These are phyloP conservation scores for Cotesia vestalis DNA, from an alignment of 1,140 invertebrate species.

Conservation along the genomic window DNA sequence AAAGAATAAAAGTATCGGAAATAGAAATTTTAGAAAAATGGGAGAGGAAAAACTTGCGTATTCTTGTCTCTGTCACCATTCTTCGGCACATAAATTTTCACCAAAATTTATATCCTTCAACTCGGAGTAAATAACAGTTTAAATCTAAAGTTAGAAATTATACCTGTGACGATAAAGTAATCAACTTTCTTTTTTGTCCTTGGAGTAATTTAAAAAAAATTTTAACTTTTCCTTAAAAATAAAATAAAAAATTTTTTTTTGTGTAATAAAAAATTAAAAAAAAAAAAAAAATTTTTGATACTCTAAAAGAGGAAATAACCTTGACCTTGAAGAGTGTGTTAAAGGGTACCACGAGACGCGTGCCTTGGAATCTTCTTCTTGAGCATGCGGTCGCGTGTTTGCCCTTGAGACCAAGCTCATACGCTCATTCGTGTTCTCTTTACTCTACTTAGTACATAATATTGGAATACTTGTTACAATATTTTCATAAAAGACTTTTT, in stretches of 20 bases:
- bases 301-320: constrained; percentile 22
- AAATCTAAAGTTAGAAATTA: no score
- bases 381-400: constrained; percentile 32
- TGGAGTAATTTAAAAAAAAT: neutral
- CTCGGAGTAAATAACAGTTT: neutral
- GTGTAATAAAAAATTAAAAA: no score
- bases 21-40: no score
- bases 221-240: neutral
- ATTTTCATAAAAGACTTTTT: neutral
- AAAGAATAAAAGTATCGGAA: no score
- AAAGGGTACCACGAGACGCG: constrained; percentile 33
- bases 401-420: constrained; percentile 31
- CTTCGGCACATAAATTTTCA: no score
- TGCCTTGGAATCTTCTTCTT: constrained; percentile 26
- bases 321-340: constrained; percentile 37
- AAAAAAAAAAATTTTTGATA: no score
- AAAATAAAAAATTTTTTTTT: neutral
- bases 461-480: neutral
- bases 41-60: no score
- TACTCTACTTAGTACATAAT: neutral
- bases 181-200: neutral
- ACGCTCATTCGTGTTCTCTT: constrained; percentile 17
- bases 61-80: no score
- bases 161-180: no score
- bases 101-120: neutral